These are phyloP conservation scores for Subanguina moxae DNA, from an alignment of 1,140 invertebrate genomes.

Conservation along the genomic window DNA sequence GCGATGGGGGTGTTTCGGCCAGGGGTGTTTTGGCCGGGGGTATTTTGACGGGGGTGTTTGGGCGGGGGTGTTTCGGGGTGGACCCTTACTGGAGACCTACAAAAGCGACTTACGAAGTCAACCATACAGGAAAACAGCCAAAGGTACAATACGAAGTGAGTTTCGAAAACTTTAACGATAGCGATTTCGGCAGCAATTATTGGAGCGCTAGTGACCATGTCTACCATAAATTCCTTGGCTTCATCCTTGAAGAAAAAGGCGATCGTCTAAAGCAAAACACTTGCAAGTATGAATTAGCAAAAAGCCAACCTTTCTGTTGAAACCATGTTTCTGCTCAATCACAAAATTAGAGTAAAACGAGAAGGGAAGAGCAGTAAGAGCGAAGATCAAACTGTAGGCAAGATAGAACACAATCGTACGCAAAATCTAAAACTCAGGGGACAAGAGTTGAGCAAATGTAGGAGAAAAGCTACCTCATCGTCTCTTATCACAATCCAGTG, in stretches of 20 bases:
- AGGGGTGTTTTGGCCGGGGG: too few relatives aligned
- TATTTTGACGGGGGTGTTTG: too few relatives aligned
- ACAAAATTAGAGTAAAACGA: constrained; percentile 86
- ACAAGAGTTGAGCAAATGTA: background rate
- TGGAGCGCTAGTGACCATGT: constrained; percentile 73
- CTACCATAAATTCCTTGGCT: constrained; percentile 77
- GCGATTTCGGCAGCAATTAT: constrained; percentile 76
- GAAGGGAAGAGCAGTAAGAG: constrained; percentile 62
- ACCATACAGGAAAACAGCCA: constrained; percentile 81
- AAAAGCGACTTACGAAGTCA: constrained; percentile 61
- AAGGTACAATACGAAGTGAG: constrained; percentile 89
- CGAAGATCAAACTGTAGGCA: constrained; percentile 29
- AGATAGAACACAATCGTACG: constrained; percentile 45
- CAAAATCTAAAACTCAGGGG: constrained; percentile 36
- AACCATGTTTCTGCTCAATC: constrained; percentile 91
- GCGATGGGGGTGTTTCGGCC: too few relatives aligned
- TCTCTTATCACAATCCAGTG: constrained; percentile 10
- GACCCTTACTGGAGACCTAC: too few relatives aligned
- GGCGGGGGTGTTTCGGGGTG: too few relatives aligned
- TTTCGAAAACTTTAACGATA: constrained; percentile 74
- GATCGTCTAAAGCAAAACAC: constrained; percentile 68
- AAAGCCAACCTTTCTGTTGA: constrained; percentile 78
- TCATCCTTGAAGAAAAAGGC: constrained; percentile 88
- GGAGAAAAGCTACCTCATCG: constrained; percentile 30
- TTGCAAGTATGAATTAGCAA: background rate